Conservation (phyloP, 2,113 vertebrate genomes). For the Antennarius striatus region DNA sequence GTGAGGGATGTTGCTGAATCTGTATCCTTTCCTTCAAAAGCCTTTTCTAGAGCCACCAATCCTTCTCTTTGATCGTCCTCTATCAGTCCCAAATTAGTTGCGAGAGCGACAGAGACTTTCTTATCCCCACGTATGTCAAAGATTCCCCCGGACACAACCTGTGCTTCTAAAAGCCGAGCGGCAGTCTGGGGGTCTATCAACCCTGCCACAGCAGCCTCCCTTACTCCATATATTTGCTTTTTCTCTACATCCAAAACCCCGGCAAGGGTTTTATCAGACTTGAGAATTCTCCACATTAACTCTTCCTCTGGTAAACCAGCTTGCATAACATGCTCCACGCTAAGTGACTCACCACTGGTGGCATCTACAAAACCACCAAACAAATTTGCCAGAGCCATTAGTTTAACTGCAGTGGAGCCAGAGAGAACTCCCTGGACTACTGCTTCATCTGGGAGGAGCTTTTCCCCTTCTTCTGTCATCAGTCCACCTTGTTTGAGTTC, state of each 20-base stretch:
- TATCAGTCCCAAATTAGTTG: constrained; percentile 89
- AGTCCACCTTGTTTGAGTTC: constrained; percentile 86
- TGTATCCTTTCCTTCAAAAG: constrained; percentile 83
- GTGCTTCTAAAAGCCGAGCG: constrained; percentile 86
- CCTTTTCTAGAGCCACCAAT: constrained; percentile 88
- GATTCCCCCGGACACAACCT: constrained; percentile 92
- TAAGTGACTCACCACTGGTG: constrained; percentile 79
- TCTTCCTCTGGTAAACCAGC: constrained; percentile 89
- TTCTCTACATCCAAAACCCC: constrained; percentile 86
- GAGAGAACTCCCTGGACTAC: constrained; percentile 81
- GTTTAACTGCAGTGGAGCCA: constrained; percentile 85
- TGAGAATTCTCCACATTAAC: constrained; percentile 86
- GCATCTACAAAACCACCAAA: constrained; percentile 92
- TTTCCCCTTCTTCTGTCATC: constrained; percentile 75
- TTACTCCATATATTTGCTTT: constrained; percentile 79
- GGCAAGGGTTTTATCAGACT: constrained; percentile 86
- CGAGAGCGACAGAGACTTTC: constrained; percentile 91
- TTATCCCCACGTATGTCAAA: constrained; percentile 87
- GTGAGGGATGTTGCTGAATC: constrained; percentile 75
- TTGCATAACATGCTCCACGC: constrained; percentile 84
- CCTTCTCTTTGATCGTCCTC: constrained; percentile 76
- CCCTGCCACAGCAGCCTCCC: constrained; percentile 84
- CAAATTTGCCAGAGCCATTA: constrained; percentile 85
- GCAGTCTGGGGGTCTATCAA: constrained; percentile 86
- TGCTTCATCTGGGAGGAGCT: constrained; percentile 87